Conservation (phyloP, 2,888 invertebrate species). For the Drosophila lutescens region DNA sequence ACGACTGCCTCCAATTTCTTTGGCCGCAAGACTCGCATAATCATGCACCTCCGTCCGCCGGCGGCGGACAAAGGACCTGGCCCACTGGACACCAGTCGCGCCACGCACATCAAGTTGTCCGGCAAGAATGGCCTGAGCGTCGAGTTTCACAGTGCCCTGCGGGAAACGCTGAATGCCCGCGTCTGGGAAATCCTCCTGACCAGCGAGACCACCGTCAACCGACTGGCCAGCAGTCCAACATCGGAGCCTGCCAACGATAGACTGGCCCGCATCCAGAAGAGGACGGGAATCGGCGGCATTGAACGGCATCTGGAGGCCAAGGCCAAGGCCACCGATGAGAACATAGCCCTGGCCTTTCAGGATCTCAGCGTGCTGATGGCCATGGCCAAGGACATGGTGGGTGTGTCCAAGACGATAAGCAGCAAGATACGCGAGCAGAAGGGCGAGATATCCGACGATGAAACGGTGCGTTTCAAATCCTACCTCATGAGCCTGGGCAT, state of each 20-base stretch:
- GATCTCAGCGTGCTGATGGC: conserved; percentile 97
- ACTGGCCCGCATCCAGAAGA: conserved; percentile 86
- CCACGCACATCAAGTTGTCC: conserved; percentile 92
- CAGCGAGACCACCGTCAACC: conserved; percentile 34
- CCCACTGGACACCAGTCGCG: conserved; percentile 89
- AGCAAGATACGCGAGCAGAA: conserved; percentile 96
- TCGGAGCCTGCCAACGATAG: conserved; percentile 41
- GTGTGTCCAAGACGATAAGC: conserved; percentile 95
- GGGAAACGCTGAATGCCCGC: conserved; percentile 87
- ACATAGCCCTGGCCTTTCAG: conserved; percentile 96
- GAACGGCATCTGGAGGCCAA: conserved; percentile 96
- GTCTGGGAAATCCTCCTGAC: conserved; percentile 86
- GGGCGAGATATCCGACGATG: conserved; percentile 98
- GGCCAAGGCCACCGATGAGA: conserved; percentile 95
- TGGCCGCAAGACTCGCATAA: conserved; percentile 91
- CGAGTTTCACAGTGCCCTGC: conserved; percentile 87
- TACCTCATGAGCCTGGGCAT: conserved; percentile 98
- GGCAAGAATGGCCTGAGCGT: conserved; percentile 92
- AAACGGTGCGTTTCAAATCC: conserved; percentile 97
- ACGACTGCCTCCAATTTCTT: conserved; percentile 91
- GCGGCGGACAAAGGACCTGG: conserved; percentile 89
- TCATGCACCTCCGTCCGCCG: conserved; percentile 90
- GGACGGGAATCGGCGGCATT: conserved; percentile 97
- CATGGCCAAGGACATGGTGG: conserved; percentile 99
- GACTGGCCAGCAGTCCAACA: conserved; percentile 66